Evolutionary conservation across 2,797 vertebrate genomes (phyloP), one percentile per base, ranked within the genome.

Genomic region (Darevskia nairensis): DNA sequence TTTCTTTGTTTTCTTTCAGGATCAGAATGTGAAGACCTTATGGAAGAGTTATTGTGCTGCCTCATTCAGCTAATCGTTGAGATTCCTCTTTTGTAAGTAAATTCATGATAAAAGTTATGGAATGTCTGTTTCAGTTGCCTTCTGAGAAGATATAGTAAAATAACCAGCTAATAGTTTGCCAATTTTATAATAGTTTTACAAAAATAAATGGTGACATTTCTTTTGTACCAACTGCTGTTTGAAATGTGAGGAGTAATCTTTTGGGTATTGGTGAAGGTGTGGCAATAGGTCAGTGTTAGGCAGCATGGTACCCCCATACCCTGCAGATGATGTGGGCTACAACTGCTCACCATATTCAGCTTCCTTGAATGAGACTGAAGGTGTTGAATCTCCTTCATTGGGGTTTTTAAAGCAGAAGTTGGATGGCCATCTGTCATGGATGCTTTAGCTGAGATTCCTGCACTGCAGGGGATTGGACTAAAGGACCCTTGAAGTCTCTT

Each of bases 21-120:
- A 93, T 79, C 93, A 0, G 97, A 97, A 44, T 95, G 95, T n/a
- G 98, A 98, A 95, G 98, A 99, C 92, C 98, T 99, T 91, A 96
- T 99, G 39, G 98, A 99, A 96, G 99, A 99, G 91, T 90, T 99
- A 93, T 95, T 99, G 87, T 98, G 97, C 93, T 98, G 98, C 96
- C 97, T 99, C 85, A 97, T 99, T 90, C 98, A 99, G 95, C 97
- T 99, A 93, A 98, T 99, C 76, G 98, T 99, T 83, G 98, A 99
- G 95, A 97, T 98, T 89, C 99, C 99, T 15, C 98, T 99, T 87
- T 94, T 99, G 98, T 99, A 96, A 98, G 98, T 98, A 93, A 88
- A 80, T 25, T 84, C 4, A 17, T 46, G 11, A 66, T 44, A 66
- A 32, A 46, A 8, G 13, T 82, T 50, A 74, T 35, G 32, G 13